Evolutionary conservation across 2,888 invertebrate species (phyloP).

Genomic region (Drosophila dives): DNA sequence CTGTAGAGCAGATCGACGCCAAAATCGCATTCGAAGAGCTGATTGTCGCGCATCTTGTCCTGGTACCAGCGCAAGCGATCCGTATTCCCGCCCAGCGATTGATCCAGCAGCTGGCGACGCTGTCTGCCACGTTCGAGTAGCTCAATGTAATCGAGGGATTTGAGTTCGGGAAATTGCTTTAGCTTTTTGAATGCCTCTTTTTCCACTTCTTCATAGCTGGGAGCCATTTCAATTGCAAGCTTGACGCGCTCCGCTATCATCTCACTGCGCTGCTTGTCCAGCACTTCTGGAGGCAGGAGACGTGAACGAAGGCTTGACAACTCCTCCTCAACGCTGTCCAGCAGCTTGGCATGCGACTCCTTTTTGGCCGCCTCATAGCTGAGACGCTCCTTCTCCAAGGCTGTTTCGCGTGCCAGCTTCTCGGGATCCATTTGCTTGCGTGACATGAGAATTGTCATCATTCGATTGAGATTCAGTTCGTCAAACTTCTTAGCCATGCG

Average conservation of each 20-base stretch:
- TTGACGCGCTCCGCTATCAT: slow-evolving; percentile 75
- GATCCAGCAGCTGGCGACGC: slow-evolving; percentile 81
- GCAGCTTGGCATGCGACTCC: slow-evolving; percentile 69
- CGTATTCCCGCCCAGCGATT: slow-evolving; percentile 82
- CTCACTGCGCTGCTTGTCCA: slow-evolving; percentile 81
- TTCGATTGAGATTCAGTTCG: slow-evolving; percentile 88
- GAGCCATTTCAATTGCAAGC: slow-evolving; percentile 57
- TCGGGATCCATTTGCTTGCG: slow-evolving; percentile 83
- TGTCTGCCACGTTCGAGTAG: slow-evolving; percentile 79
- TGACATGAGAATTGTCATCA: slow-evolving; percentile 85
- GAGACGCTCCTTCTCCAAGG: slow-evolving; percentile 89
- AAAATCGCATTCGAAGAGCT: slow-evolving; percentile 76
- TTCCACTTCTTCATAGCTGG: slow-evolving; percentile 63
- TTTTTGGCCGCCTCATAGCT: slow-evolving; percentile 85
- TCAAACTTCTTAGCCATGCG: slow-evolving; percentile 86
- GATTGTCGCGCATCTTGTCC: slow-evolving; percentile 51
- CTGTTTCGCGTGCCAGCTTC: slow-evolving; percentile 86
- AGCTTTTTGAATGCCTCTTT: slow-evolving; percentile 62
- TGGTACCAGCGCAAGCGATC: slow-evolving; percentile 78
- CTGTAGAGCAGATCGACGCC: slow-evolving; percentile 63
- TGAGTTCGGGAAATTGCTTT: slow-evolving; percentile 59
- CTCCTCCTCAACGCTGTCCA: slow-evolving; percentile 78
- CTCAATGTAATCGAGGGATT: slow-evolving; percentile 78
- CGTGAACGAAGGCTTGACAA: slow-evolving; percentile 80
- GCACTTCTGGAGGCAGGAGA: slow-evolving; percentile 85